A percentile compares a stretch with the other conserved stretches of the same genome.
phyloP scores from a whole-genome alignment of 2,888 invertebrate species.

The Acrobasis suavella region DNA sequence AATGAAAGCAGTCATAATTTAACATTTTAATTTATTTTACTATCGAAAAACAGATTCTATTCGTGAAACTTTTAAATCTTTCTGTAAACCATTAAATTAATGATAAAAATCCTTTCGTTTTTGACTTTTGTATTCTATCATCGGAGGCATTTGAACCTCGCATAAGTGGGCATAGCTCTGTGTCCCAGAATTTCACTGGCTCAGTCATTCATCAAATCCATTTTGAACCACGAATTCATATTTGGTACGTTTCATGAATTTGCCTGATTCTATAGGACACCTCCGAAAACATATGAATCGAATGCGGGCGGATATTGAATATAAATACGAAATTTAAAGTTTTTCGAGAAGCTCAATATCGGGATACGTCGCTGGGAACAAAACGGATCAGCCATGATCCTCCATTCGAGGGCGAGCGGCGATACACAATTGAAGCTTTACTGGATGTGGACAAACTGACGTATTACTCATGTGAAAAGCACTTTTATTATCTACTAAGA shows the following conservation, averaged over 20 bases:
- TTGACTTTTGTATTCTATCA: too few relatives aligned
- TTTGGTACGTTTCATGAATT: background rate
- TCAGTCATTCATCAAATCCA: background rate
- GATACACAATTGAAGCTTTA: constrained; percentile 38
- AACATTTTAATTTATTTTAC: too few relatives aligned
- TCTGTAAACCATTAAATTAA: too few relatives aligned
- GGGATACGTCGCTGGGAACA: constrained; percentile 44
- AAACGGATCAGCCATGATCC: constrained; percentile 68
- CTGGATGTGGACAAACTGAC: constrained; percentile 49
- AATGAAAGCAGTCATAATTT: too few relatives aligned
- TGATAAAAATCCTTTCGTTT: too few relatives aligned
- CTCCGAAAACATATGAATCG: constrained; percentile 18
- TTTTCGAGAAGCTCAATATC: constrained; percentile 25
- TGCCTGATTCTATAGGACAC: constrained; percentile 9
- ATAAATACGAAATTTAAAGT: constrained; percentile 31
- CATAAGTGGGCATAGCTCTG: too few relatives aligned
- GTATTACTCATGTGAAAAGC: background rate
- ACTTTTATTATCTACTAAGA: too few relatives aligned
- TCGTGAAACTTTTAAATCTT: too few relatives aligned
- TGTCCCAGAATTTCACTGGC: too few relatives aligned
- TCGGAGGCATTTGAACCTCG: too few relatives aligned
- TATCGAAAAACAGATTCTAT: too few relatives aligned
- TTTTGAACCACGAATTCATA: too few relatives aligned
- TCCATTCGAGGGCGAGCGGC: constrained; percentile 37
- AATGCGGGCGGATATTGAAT: constrained; percentile 25